Evolutionary conservation across 2,888 invertebrate species (phyloP).

Genomic region (Brachylomia viminalis): DNA sequence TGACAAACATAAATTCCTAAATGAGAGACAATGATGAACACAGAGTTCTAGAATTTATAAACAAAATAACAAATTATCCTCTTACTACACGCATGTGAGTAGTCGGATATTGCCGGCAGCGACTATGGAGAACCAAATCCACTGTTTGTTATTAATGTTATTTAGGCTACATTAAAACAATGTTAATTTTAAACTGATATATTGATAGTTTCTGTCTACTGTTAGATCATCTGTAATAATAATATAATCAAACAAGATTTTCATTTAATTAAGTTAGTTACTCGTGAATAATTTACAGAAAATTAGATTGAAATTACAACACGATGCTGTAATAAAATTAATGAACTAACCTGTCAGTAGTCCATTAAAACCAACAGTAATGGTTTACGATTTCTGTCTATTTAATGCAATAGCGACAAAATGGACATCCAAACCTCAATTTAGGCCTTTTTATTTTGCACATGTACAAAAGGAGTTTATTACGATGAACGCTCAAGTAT

Average conservation of each 20-base stretch:
- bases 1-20: conserved; percentile 39
- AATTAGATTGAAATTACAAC: conserved; percentile 11
- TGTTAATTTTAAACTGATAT: background rate
- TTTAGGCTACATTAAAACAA: background rate
- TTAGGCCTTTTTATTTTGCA: conserved; percentile 1
- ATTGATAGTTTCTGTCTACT: no score
- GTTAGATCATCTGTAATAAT: background rate
- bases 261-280: background rate
- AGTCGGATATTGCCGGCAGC: background rate
- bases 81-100: background rate
- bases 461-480: background rate
- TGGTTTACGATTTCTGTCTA: conserved; percentile 17
- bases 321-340: conserved; percentile 4
- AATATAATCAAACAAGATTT: background rate
- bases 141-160: background rate
- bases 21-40: conserved; percentile 30
- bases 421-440: background rate
- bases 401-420: conserved; percentile 11
- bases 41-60: conserved; percentile 49
- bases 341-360: background rate
- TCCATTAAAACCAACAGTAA: conserved; percentile 32
- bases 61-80: conserved; percentile 39
- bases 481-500: background rate
- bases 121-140: conserved; percentile 14
- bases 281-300: background rate